Base-by-base conservation (phyloP, 2,888 invertebrate genomes). In the Aromia moschata region DNA sequence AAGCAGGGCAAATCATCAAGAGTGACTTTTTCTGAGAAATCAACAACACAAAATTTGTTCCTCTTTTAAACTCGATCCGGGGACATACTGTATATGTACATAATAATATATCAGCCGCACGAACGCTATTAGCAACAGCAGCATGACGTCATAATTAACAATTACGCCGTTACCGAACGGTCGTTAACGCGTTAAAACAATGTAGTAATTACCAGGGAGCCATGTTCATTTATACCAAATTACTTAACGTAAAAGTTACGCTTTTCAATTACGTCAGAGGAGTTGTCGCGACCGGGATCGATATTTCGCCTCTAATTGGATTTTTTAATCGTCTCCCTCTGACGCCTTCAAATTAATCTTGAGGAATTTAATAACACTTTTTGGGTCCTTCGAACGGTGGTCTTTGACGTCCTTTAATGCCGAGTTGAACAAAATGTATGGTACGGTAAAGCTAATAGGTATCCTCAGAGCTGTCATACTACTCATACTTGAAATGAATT, bases 171-270 rank as follows among this genome's bases (percentile, higher is more conserved):
- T 41, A 20, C 17, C 18, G 18, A 41, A 41, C 41, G n/a, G 18
- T 11, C 12, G 20, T 16, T 20, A 41, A 11, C 18, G 12, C 41
- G 12, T 2, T 7, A 12, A 12, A 18, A 20, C 41, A 41, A 18
- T 41, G 17, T 17, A 16, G 18, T 41, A 41, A 41, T 18, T 41
- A 16, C 17, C 10, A 41, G 18, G 11, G 7, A 14, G 7, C 18
- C 12, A 10, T 43, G 43, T 43, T 43, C 43, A n/a, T 43, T 43
- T 43, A 7, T 20, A 25, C 25, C 7, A 11, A 43, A 43, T 43
- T 43, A 43, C 25, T n/a, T 2, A 10, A 10, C 17, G 17, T 18
- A 17, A 16, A 41, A 41, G 20, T 41, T 18, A 16, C n/a, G 15
- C 20, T 10, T n/a, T 10, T 5, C 17, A 41, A 16, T 41, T 41